Evolutionary conservation across 2,113 vertebrate species (phyloP).

Genomic region (Dromaius novaehollandiae): DNA sequence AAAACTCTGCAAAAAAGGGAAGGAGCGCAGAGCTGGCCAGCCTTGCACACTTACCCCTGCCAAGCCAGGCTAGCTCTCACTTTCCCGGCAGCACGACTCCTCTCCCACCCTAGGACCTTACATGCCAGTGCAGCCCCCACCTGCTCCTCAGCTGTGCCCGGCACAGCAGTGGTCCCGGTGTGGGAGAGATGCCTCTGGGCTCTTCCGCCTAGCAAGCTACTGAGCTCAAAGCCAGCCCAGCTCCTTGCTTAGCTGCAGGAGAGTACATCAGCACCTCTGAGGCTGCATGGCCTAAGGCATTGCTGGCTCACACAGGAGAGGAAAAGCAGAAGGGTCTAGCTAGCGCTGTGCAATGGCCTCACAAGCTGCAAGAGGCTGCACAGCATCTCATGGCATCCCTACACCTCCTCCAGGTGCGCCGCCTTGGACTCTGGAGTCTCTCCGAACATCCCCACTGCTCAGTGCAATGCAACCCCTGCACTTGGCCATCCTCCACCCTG

Average conservation of each 20-base stretch:
- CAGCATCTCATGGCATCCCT: neutral
- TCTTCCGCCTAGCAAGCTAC: neutral
- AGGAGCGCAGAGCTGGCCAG: neutral
- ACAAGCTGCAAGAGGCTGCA: neutral
- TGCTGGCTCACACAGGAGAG: neutral
- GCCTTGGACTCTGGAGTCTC: rapidly evolving
- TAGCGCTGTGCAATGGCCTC: neutral
- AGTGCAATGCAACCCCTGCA: too few relatives aligned
- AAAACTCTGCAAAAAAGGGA: neutral
- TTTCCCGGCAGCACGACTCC: neutral
- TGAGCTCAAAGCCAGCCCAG: neutral
- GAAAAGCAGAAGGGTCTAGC: neutral
- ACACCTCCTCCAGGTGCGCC: neutral
- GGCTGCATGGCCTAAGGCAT: neutral
- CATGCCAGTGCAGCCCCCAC: neutral
- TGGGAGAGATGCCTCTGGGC: neutral
- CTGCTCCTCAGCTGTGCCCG: neutral
- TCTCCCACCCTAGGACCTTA: neutral
- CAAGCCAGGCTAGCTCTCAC: neutral
- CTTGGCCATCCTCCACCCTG: neutral
- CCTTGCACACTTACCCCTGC: rapidly evolving
- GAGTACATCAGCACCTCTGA: rapidly evolving
- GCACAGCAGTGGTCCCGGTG: neutral
- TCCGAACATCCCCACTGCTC: neutral
- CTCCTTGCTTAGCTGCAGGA: neutral